These are phyloP conservation scores for Prunella strophiata DNA, from an alignment of 2,797 vertebrate genomes.

Conservation along the genomic window DNA sequence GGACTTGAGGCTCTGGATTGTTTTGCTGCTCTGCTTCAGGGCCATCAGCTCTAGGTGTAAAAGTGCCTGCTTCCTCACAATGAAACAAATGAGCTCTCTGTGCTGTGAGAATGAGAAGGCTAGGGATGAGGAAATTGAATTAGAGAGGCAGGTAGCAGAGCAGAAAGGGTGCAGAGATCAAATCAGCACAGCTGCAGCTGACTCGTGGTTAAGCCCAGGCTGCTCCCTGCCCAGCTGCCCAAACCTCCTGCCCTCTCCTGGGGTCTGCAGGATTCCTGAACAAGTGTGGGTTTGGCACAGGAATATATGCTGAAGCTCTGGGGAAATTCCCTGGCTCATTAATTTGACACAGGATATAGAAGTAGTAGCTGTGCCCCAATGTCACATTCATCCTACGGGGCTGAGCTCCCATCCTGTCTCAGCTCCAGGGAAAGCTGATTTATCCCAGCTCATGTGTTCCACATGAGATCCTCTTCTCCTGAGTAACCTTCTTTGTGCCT, in stretches of 20 bases:
- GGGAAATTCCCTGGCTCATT: neutral
- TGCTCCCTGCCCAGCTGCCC: neutral
- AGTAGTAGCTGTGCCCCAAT: rapidly evolving
- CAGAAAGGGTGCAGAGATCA: neutral
- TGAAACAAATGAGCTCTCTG: neutral
- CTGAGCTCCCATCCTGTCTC: neutral
- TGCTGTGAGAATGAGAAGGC: neutral
- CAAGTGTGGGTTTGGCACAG: neutral
- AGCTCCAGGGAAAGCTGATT: neutral
- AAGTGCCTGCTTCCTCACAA: neutral
- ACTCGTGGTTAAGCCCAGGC: rapidly evolving
- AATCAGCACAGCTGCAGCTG: neutral
- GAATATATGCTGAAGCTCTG: neutral
- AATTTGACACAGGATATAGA: neutral
- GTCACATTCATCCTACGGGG: rapidly evolving
- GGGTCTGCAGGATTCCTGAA: neutral
- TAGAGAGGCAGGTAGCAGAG: neutral
- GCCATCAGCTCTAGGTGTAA: neutral
- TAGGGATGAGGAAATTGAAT: neutral
- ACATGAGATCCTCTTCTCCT: neutral
- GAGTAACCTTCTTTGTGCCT: neutral
- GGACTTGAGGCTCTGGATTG: neutral
- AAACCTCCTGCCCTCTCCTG: neutral
- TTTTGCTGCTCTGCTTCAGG: neutral
- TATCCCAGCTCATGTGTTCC: neutral